A percentile compares a stretch with the other conserved stretches of the same genome.
phyloP scores from a whole-genome alignment of 2,888 invertebrate species.

The Tuberolachnus salignus region DNA sequence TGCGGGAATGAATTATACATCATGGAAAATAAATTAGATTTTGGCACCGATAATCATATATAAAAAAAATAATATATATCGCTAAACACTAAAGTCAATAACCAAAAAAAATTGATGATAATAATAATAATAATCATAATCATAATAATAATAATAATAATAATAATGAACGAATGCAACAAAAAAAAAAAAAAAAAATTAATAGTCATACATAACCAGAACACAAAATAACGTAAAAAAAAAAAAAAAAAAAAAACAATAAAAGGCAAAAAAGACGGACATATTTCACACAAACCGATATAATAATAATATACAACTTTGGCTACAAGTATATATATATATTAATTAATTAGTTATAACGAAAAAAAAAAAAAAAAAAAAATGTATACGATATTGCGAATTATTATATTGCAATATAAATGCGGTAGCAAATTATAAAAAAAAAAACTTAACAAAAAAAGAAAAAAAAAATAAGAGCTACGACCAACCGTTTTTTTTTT shows the following conservation, averaged over 20 bases:
- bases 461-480: too few species aligned
- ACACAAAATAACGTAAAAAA: slow-evolving; percentile 51
- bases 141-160: slow-evolving; percentile 31
- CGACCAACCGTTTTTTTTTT: background rate
- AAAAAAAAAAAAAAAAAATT: too few species aligned
- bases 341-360: slow-evolving; percentile 10
- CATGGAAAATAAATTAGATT: slow-evolving; percentile 27
- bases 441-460: slow-evolving; percentile 13
- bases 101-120: slow-evolving; percentile 22
- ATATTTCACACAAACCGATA: background rate
- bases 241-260: too few species aligned
- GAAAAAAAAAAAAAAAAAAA: slow-evolving; percentile 9
- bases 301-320: background rate
- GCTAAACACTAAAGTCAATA: slow-evolving; percentile 19
- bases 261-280: too few species aligned
- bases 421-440: slow-evolving; percentile 5
- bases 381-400: slow-evolving; percentile 9
- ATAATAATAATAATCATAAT: slow-evolving; percentile 7
- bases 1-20: background rate
- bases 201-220: slow-evolving; percentile 54
- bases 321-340: background rate
- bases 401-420: slow-evolving; percentile 32
- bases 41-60: slow-evolving; percentile 52
- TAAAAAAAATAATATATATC: slow-evolving; percentile 5
- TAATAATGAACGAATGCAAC: slow-evolving; percentile 50